phyloP scores from a whole-genome alignment of 2,888 invertebrate genomes.

The Willowsia nigromaculata region DNA sequence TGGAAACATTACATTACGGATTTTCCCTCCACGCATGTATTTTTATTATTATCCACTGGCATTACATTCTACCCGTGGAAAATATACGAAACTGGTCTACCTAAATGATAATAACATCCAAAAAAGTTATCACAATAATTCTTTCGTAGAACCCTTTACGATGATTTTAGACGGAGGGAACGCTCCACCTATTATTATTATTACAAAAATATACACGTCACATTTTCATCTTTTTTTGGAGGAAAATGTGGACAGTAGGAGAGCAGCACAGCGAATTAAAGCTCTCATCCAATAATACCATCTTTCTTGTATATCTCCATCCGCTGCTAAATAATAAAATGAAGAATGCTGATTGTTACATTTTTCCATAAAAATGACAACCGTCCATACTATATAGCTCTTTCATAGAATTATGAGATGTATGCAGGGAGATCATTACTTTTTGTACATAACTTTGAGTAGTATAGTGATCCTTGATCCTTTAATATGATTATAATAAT shows the following conservation, averaged over 20 bases:
- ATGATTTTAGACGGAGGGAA: neutral
- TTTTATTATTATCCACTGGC: constrained; percentile 21
- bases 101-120: constrained; percentile 45
- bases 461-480: constrained; percentile 48
- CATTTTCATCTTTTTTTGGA: neutral
- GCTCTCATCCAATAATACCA: neutral
- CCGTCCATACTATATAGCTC: neutral
- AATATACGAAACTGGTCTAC: constrained; percentile 16
- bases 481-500: constrained; percentile 51
- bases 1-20: constrained; percentile 42
- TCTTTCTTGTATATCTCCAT: neutral
- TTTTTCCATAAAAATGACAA: neutral
- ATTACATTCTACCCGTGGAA: neutral
- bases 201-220: neutral
- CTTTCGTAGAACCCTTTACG: constrained; percentile 4
- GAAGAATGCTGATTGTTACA: constrained; percentile 30
- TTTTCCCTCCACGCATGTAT: constrained; percentile 11
- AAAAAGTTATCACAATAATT: constrained; percentile 46
- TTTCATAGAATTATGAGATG: neutral
- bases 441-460: neutral
- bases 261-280: neutral
- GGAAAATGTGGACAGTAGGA: neutral
- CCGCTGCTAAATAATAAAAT: constrained; percentile 37
- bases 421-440: constrained; percentile 5
- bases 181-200: neutral